Conservation (phyloP, 2,888 invertebrate species). For the Taenaris catops region DNA sequence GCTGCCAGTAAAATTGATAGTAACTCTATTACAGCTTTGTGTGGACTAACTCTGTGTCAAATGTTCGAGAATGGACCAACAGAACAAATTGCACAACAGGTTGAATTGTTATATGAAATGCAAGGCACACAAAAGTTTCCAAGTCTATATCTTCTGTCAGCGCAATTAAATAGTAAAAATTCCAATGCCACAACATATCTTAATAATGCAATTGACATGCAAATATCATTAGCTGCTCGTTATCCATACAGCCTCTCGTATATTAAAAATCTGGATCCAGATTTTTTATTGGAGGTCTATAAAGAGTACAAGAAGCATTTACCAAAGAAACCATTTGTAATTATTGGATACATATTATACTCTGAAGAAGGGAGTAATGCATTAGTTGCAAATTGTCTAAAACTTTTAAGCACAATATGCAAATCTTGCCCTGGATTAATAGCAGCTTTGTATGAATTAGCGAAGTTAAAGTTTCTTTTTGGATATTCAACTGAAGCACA, state of each 20-base stretch:
- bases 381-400: constrained; percentile 77
- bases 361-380: constrained; percentile 66
- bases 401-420: constrained; percentile 85
- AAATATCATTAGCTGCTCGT: constrained; percentile 49
- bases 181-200: constrained; percentile 79
- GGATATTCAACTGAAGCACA: constrained; percentile 88
- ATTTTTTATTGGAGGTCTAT: constrained; percentile 89
- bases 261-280: constrained; percentile 88
- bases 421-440: constrained; percentile 91
- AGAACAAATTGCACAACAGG: constrained; percentile 90
- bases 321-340: constrained; percentile 80
- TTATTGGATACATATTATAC: constrained; percentile 62
- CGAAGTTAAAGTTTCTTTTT: constrained; percentile 89
- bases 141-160: constrained; percentile 83
- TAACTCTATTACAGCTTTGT: constrained; percentile 87
- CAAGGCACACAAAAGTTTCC: constrained; percentile 84
- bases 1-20: constrained; percentile 92
- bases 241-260: constrained; percentile 88
- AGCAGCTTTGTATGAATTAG: constrained; percentile 83
- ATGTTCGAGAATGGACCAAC: constrained; percentile 85
- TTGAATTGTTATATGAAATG: constrained; percentile 92
- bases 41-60: constrained; percentile 92
- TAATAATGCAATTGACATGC: constrained; percentile 81
- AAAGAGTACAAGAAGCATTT: constrained; percentile 87
- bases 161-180: constrained; percentile 80